These are phyloP conservation scores for Equus quagga DNA, from an alignment of 2,113 vertebrate genomes.

Conservation along the genomic window DNA sequence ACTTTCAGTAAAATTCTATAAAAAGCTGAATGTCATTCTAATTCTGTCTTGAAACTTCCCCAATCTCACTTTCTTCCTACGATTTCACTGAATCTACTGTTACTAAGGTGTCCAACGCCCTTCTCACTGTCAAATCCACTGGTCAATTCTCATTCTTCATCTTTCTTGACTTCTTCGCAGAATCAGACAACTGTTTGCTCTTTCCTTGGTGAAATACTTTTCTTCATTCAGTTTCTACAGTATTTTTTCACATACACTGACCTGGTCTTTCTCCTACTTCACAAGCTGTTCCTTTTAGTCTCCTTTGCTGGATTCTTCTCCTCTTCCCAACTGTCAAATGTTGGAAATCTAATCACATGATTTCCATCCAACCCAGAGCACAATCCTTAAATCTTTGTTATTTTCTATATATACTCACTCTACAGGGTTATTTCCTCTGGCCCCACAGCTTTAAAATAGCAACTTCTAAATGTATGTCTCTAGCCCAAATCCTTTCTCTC, in stretches of 20 bases:
- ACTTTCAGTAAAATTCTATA: background rate
- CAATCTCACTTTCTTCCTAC: background rate
- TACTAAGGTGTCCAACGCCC: background rate
- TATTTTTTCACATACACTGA: background rate
- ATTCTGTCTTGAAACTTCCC: background rate
- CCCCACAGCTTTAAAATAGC: background rate
- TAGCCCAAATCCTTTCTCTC: background rate
- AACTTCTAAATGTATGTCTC: background rate
- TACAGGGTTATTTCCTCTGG: background rate
- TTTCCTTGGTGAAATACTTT: background rate
- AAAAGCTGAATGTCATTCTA: background rate
- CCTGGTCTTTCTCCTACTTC: background rate
- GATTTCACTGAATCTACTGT: background rate
- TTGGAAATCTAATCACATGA: background rate
- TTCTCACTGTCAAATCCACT: background rate
- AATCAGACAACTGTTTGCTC: background rate
- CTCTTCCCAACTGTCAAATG: background rate
- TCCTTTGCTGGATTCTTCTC: background rate
- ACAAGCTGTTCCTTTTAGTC: background rate
- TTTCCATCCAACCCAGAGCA: background rate
- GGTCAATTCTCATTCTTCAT: background rate
- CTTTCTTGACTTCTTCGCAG: background rate
- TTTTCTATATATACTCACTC: background rate
- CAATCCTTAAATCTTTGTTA: background rate
- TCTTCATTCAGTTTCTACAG: conserved; percentile 5